Evolutionary conservation across 2,797 vertebrate genomes (phyloP), one percentile per base, ranked within the genome.

Genomic region (Podarcis siculus): DNA sequence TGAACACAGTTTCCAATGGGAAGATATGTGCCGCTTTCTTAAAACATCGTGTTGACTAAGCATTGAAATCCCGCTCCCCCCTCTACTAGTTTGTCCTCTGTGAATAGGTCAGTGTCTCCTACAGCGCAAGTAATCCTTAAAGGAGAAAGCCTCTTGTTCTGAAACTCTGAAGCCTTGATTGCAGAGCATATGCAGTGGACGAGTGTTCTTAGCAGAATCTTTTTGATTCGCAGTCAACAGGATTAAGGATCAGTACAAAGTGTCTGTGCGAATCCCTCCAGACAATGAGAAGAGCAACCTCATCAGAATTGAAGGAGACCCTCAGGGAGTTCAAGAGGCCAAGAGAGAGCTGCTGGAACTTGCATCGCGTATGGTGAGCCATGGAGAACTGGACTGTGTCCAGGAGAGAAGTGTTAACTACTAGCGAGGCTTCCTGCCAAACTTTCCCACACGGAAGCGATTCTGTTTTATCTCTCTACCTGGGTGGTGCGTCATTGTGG

Each of bases 271-370:
- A 58, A 99, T 99, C 95, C 99, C 99, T 64, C 99, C 98, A 1
- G 99, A 99, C 96, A 98, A 98, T 1, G 99, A 99, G 94, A 99
- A 99, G 93, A 99, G 98, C 97, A 99, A 97, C 97, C 96, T 99
- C 95, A 98, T 99, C 95, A 98, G 99, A 88, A 99, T 99, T 17
- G 99, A 99, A 96, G 99, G 99, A 81, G 99, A 99, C 95, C 99
- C 99, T 55, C 98, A 99, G 95, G 99, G 99, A 27, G 99, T 99
- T 83, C 98, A 99, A 96, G 98, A 99, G 94, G 99, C 99, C 96
- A 99, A 98, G 96, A 98, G 98, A 96, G 98, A 99, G 97, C 98
- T 99, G 96, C 97, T 99, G 90, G 99, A 99, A 97, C 98, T 99
- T 23, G 98, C 99, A 85, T 98, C 98, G 87, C 98, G 99, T 96